Evolutionary conservation across 35 echinoderm and acorn worm genomes (phyloP).

Genomic region (Ptychodera flava): DNA sequence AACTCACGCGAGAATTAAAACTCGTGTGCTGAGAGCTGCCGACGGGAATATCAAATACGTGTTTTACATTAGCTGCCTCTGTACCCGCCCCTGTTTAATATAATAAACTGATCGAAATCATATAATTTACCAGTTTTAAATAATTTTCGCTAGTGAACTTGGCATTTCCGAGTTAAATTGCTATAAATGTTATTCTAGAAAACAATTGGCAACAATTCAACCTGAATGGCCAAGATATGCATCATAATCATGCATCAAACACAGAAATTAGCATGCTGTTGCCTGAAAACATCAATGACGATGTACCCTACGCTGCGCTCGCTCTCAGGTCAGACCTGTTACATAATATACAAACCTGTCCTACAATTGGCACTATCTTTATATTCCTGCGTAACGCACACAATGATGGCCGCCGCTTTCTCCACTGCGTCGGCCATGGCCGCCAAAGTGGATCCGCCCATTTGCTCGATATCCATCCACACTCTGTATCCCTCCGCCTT

Average conservation of each 20-base stretch:
- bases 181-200: no score
- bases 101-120: no score
- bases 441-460: slow-evolving; percentile 91
- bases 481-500: slow-evolving; percentile 57
- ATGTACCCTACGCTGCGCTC: background rate
- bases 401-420: slow-evolving; percentile 65
- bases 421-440: slow-evolving; percentile 93
- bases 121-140: no score
- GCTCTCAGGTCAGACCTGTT: no score
- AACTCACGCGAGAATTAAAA: no score
- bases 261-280: background rate
- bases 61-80: no score
- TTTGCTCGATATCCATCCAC: slow-evolving; percentile 96
- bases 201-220: no score
- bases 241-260: background rate
- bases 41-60: no score
- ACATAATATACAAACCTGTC: slow-evolving; percentile 66
- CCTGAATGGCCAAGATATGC: background rate
- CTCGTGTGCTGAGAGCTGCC: no score
- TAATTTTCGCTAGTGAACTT: no score
- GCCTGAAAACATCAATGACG: background rate
- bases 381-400: slow-evolving; percentile 93
- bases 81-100: no score
- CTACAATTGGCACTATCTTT: slow-evolving; percentile 95
- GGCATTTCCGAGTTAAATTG: no score